phyloP scores from a whole-genome alignment of 2,113 vertebrate species.

The Calidris pugnax region DNA sequence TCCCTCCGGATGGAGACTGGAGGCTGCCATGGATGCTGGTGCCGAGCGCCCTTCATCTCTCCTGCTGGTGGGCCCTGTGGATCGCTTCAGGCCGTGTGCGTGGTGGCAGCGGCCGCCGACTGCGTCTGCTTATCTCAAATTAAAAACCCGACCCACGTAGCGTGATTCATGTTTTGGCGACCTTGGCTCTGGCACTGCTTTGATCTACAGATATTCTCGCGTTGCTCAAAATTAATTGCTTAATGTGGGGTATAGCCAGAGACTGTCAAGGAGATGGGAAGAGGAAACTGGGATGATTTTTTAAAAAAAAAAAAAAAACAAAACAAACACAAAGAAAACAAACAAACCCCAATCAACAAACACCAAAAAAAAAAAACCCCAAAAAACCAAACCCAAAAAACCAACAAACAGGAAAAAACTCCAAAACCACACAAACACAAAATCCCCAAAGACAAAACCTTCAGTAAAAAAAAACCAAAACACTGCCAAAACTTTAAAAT shows the following conservation, averaged over 20 bases:
- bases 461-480: neutral
- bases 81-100: neutral
- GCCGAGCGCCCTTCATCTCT: neutral
- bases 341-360: neutral
- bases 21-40: accelerated
- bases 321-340: neutral
- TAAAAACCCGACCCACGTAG: neutral
- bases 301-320: neutral
- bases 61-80: neutral
- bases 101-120: neutral
- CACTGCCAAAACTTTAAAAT: neutral
- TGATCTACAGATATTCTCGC: neutral
- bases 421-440: neutral
- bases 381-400: neutral
- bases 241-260: neutral
- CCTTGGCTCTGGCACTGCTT: neutral
- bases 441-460: neutral
- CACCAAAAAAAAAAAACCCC: neutral
- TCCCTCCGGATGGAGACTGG: neutral
- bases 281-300: neutral
- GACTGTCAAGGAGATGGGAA: neutral
- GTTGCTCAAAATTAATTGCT: neutral
- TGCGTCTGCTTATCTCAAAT: neutral
- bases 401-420: neutral
- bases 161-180: neutral